Conservation (phyloP, 1,140 invertebrate genomes). For the Lucilia cuprina region DNA sequence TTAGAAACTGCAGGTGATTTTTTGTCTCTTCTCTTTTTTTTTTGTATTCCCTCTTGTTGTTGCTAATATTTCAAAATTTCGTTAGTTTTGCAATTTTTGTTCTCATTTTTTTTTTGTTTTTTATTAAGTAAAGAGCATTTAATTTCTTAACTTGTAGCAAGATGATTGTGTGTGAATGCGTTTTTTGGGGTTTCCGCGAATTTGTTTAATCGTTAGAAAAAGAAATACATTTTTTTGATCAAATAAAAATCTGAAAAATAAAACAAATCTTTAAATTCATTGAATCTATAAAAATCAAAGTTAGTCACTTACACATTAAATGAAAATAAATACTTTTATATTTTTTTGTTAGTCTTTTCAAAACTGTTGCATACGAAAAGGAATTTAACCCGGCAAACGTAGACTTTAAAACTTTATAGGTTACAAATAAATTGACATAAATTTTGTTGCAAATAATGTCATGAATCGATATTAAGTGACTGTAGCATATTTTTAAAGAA, state of each 20-base stretch:
- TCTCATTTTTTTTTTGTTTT: background rate
- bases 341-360: background rate
- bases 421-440: too few species aligned
- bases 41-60: background rate
- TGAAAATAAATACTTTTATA: background rate
- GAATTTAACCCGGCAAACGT: too few species aligned
- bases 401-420: too few species aligned
- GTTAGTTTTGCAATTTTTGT: background rate
- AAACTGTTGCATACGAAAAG: too few species aligned
- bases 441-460: too few species aligned
- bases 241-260: background rate
- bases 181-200: slow-evolving; percentile 38
- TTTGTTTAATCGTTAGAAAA: slow-evolving; percentile 39
- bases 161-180: background rate
- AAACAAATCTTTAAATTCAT: background rate
- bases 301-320: background rate
- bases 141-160: background rate
- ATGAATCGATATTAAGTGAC: too few species aligned
- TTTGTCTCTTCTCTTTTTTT: slow-evolving; percentile 17
- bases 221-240: background rate
- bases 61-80: background rate
- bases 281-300: slow-evolving; percentile 1
- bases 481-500: too few species aligned
- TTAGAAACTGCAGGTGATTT: slow-evolving; percentile 38
- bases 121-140: too few species aligned